phyloP scores from a whole-genome alignment of 2,113 vertebrate species.

The Monarcha castaneiventris region DNA sequence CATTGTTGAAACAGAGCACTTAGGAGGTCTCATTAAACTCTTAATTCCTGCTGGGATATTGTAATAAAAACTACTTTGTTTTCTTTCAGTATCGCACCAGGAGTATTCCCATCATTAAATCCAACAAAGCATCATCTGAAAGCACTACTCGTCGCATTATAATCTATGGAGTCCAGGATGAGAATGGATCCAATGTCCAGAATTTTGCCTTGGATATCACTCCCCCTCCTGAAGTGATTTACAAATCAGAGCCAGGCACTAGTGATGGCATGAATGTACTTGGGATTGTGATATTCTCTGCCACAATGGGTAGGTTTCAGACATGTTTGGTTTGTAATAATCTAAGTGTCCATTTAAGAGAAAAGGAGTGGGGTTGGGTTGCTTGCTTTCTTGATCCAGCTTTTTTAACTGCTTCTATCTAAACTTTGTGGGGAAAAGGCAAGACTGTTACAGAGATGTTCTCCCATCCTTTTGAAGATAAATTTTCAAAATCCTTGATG shows the following conservation, averaged over 20 bases:
- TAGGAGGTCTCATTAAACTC: background rate
- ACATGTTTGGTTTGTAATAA: background rate
- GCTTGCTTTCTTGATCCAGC: background rate
- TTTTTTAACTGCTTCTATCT: background rate
- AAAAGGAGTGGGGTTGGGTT: background rate
- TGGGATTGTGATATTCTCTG: slow-evolving; percentile 98
- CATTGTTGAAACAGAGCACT: background rate
- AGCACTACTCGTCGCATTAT: slow-evolving; percentile 79
- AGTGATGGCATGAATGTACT: slow-evolving; percentile 98
- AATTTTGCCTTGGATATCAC: slow-evolving; percentile 94
- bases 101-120: slow-evolving; percentile 82
- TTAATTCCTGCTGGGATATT: background rate
- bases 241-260: slow-evolving; percentile 89
- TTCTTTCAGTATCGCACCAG: slow-evolving; percentile 89
- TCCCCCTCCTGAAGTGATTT: slow-evolving; percentile 88
- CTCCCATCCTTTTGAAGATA: background rate
- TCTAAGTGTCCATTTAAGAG: background rate
- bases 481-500: background rate
- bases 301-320: slow-evolving; percentile 89
- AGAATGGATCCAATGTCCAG: slow-evolving; percentile 88
- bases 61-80: background rate
- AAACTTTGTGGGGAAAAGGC: background rate
- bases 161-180: slow-evolving; percentile 90
- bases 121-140: slow-evolving; percentile 77
- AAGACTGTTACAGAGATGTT: background rate